Conservation (phyloP, 2,797 vertebrate species). For the Pagetopsis macropterus region DNA sequence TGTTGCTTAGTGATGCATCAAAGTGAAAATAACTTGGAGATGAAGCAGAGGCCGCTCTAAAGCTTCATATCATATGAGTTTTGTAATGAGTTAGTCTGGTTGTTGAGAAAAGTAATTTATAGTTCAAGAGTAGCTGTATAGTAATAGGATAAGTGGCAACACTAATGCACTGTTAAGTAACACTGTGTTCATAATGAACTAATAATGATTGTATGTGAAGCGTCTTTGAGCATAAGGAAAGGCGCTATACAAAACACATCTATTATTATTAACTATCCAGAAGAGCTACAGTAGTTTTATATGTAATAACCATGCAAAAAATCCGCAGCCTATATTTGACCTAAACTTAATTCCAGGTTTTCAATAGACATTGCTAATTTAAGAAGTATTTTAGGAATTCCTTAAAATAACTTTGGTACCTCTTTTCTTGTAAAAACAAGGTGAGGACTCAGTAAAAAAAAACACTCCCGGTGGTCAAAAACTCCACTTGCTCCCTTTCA, state of each 20-base stretch:
- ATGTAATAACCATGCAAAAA: background rate
- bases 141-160: background rate
- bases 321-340: background rate
- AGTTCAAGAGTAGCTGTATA: background rate
- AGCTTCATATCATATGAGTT: slow-evolving; percentile 12
- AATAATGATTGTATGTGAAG: too few species aligned
- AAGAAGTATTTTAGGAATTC: too few species aligned
- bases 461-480: background rate
- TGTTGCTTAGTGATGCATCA: slow-evolving; percentile 62
- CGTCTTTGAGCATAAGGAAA: too few species aligned
- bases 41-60: slow-evolving; percentile 10
- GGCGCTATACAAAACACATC: too few species aligned
- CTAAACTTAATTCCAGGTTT: background rate
- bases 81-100: slow-evolving; percentile 5
- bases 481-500: background rate
- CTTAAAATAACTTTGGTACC: too few species aligned
- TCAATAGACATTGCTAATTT: background rate
- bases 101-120: background rate
- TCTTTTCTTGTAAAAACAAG: background rate
- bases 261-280: background rate
- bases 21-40: slow-evolving; percentile 42
- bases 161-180: background rate
- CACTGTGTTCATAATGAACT: background rate
- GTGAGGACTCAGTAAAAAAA: background rate
- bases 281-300: too few species aligned